Evolutionary conservation across 2,113 vertebrate genomes (phyloP).

Genomic region (Chloroceryle aenea): DNA sequence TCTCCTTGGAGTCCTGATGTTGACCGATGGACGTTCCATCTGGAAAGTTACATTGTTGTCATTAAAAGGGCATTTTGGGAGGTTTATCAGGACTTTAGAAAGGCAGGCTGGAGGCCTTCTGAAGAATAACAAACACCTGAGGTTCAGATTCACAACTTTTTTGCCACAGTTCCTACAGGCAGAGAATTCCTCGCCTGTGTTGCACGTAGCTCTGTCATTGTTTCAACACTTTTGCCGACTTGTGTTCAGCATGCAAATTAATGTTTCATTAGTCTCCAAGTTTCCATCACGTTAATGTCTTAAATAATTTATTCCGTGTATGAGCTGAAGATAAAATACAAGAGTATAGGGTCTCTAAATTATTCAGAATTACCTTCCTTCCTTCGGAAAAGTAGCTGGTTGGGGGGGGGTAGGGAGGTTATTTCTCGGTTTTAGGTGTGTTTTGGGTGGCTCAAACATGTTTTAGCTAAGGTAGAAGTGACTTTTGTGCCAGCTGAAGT

Average conservation of each 20-base stretch:
- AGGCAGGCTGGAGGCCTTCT: neutral
- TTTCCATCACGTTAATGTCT: constrained; percentile 51
- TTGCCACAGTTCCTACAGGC: neutral
- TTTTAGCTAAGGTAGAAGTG: neutral
- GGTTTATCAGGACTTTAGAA: neutral
- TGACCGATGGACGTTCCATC: neutral
- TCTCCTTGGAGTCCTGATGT: neutral
- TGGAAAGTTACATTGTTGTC: neutral
- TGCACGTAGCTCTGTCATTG: neutral
- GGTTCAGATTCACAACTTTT: neutral
- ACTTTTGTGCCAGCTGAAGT: neutral
- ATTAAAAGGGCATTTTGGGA: neutral
- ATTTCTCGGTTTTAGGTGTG: neutral
- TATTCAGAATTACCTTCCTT: constrained; percentile 42
- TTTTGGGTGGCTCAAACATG: neutral
- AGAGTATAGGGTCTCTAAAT: constrained; percentile 42
- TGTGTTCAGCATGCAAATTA: constrained; percentile 60
- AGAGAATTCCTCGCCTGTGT: neutral
- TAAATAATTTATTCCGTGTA: constrained; percentile 63
- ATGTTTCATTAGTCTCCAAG: constrained; percentile 68
- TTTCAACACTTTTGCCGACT: constrained; percentile 31
- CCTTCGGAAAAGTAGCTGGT: constrained; percentile 8
- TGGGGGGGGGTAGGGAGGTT: neutral
- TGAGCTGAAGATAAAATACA: constrained; percentile 62
- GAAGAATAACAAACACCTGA: neutral